Conservation (phyloP, 2,113 vertebrate genomes). For the Artemisiospiza belli region DNA sequence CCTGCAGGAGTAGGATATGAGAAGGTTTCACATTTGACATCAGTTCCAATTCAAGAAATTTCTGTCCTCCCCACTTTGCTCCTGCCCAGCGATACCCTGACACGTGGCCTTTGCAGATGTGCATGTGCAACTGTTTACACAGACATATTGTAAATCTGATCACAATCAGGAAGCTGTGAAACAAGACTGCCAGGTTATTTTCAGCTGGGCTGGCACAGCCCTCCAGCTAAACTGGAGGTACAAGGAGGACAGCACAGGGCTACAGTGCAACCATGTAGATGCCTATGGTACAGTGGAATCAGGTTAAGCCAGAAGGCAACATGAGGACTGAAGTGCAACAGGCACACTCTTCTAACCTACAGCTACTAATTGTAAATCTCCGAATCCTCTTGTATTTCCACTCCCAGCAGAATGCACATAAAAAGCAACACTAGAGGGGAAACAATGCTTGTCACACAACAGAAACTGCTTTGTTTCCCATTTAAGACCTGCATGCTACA, state of each 20-base stretch:
- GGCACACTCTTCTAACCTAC: neutral
- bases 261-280: neutral
- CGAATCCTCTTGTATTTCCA: neutral
- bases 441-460: neutral
- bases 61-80: neutral
- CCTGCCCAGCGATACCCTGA: neutral
- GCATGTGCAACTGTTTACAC: neutral
- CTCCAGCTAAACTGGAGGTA: neutral
- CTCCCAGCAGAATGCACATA: neutral
- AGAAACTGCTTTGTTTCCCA: neutral
- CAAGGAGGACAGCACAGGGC: neutral
- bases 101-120: neutral
- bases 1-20: neutral
- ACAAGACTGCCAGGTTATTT: neutral
- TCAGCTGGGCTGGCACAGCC: neutral
- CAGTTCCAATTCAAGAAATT: neutral
- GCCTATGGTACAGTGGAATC: neutral
- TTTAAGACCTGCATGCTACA: neutral
- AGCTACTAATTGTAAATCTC: neutral
- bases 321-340: neutral
- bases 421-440: neutral
- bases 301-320: neutral
- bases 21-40: neutral
- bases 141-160: neutral
- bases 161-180: neutral